Evolutionary conservation across 2,113 vertebrate species (phyloP), one percentile per base, ranked within the genome.

Genomic region (Pseudorhombus dupliciocellatus): DNA sequence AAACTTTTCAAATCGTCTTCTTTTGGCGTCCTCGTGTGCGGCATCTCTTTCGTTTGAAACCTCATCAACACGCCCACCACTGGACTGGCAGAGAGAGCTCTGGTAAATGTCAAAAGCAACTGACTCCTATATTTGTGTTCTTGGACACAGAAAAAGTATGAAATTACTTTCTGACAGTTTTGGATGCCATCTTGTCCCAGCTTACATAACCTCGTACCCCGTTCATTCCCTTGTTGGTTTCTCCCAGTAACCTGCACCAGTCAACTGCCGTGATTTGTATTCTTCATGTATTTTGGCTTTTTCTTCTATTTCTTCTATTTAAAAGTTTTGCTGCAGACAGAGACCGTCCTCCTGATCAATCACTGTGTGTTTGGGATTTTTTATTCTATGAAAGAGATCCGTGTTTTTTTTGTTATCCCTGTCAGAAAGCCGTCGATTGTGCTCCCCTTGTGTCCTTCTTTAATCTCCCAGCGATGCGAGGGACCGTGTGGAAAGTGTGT

Each of bases 391-490:
- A 75, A 80, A 51, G 7, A 40, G 37, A 69, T 66, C 55, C 57
- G 34, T 37, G 42, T 16, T 16, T 70, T 16, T 70, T 70, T 24
- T 52, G n/a, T 52, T 52, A 62, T 72, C 31, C 30, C 51, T 46
- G 61, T 79, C 83, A 81, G 50, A 48, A 74, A 59, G 31, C 54
- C 14, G 34, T 21, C 66, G 60, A 86, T 81, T 86, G 74, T 67
- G 57, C 81, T 84, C 30, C 53, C 54, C 40, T n/a, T n/a, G n/a
- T 9, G 20, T 70, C 55, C 55, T 46, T 52, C 81, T 85, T 65
- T 87, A 86, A 84, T 87, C 85, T 79, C 57, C 25, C 26, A 61
- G 56, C n/a, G 7, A 77, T 54, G 73, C 52, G 55, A 71, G 24
- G 20, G 62, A 70, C 48, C 64, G 65, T 4, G 22, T 21, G 56